Percentiles rank a stretch among this genome's conserved stretches.
phyloP scores from a whole-genome alignment of 2,113 vertebrate species.

The Charadrius vociferus region DNA sequence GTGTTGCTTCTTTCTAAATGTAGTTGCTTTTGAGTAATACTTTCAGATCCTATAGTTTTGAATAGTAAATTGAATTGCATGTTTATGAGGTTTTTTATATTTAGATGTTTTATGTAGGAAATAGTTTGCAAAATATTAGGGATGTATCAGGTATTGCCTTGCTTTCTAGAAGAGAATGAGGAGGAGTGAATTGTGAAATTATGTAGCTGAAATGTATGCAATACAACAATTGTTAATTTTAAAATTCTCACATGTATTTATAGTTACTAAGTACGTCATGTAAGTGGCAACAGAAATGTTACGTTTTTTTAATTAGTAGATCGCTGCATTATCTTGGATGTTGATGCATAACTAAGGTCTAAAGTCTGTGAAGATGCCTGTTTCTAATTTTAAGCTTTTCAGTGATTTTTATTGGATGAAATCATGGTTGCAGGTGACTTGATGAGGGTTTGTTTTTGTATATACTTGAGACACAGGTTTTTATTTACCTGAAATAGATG shows the following conservation, averaged over 20 bases:
- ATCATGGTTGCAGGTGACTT: not conserved
- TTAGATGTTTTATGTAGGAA: not conserved
- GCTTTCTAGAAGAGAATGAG: not conserved
- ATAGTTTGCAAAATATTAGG: not conserved
- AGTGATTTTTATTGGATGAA: not conserved
- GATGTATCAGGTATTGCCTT: not conserved
- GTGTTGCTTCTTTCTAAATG: not conserved
- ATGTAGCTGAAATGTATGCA: not conserved
- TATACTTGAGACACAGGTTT: not conserved
- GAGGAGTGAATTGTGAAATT: not conserved
- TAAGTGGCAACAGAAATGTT: not conserved
- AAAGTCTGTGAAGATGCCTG: not conserved
- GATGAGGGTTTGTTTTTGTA: not conserved
- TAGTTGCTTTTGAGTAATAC: not conserved
- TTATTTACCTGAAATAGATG: not conserved
- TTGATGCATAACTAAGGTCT: not conserved
- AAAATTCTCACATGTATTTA: not conserved
- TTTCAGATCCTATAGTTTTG: not conserved
- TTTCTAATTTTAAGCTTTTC: not conserved
- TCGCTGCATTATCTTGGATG: not conserved
- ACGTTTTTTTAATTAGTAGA: not conserved
- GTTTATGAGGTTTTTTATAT: not conserved
- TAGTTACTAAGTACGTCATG: fast-evolving
- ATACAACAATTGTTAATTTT: not conserved
- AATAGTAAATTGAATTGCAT: not conserved